These are phyloP conservation scores for Pseudolaguvia tuberculata DNA, from an alignment of 2,113 vertebrate species.

Conservation along the genomic window DNA sequence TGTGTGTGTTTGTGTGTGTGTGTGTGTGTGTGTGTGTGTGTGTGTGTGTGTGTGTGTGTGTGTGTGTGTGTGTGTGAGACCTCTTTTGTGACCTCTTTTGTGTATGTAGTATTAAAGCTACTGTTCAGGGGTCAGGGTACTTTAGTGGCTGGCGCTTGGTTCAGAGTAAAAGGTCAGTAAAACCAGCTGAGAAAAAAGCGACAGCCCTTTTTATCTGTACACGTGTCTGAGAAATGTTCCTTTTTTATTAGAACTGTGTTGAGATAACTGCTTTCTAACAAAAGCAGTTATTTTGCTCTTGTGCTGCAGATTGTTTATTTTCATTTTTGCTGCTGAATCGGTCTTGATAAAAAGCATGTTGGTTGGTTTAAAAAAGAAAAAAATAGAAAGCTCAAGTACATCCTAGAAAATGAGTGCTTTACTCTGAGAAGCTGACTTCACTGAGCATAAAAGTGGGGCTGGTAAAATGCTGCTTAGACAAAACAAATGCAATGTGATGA, in stretches of 20 bases:
- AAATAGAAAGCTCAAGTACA: not conserved
- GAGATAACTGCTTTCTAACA: not conserved
- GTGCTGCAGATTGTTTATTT: not conserved
- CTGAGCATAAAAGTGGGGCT: constrained; percentile 8
- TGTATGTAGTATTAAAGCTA: constrained; percentile 15
- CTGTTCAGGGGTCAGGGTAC: constrained; percentile 25
- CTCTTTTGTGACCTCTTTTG: constrained; percentile 20
- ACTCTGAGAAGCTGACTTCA: not conserved
- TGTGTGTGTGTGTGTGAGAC: too few relatives aligned
- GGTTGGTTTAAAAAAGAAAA: constrained; percentile 6
- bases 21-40: too few relatives aligned
- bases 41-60: too few relatives aligned
- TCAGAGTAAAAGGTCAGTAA: not conserved
- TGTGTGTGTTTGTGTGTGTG: too few relatives aligned
- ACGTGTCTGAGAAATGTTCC: not conserved
- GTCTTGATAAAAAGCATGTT: constrained; percentile 6
- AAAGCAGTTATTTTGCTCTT: constrained; percentile 1
- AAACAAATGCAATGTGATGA: not conserved
- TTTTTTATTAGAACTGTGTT: not conserved
- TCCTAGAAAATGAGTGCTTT: not conserved
- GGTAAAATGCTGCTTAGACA: constrained; percentile 25
- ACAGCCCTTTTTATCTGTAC: not conserved
- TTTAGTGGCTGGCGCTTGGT: constrained; percentile 6
- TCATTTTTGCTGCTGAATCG: constrained; percentile 18
- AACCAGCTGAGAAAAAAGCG: not conserved